A percentile compares a stretch with the other conserved stretches of the same genome.
Evolutionary conservation across 2,888 invertebrate species (phyloP).

Genomic region (Cerceris ruficornis): DNA sequence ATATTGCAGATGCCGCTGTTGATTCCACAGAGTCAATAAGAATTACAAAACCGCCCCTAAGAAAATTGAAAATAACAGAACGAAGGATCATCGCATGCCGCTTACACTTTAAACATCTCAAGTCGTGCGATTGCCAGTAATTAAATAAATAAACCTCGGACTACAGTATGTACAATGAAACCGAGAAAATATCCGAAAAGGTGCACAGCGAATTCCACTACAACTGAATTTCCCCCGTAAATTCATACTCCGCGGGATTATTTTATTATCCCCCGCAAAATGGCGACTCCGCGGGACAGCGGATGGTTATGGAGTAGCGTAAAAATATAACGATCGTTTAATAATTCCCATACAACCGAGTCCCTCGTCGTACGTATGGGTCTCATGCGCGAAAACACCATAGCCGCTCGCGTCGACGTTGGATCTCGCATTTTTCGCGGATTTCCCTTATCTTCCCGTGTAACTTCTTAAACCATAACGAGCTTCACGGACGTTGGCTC

Average conservation of each 20-base stretch:
- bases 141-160: too few species aligned
- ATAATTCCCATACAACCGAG: conserved; percentile 16
- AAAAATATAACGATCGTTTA: conserved; percentile 32
- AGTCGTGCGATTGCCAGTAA: too few species aligned
- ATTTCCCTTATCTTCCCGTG: conserved; percentile 26
- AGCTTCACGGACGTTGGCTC: conserved; percentile 49
- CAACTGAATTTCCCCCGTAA: conserved; percentile 7
- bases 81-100: neutral
- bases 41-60: too few species aligned
- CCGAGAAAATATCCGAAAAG: too few species aligned
- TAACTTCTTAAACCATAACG: conserved; percentile 43
- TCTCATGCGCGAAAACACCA: too few species aligned
- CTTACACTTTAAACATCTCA: neutral
- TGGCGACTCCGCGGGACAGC: neutral
- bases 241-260: conserved; percentile 1
- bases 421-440: conserved; percentile 36
- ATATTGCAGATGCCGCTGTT: too few species aligned
- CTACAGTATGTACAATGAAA: too few species aligned
- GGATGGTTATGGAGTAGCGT: conserved; percentile 4
- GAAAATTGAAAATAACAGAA: neutral
- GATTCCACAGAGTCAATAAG: too few species aligned
- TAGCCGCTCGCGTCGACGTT: neutral
- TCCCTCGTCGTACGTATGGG: conserved; percentile 2
- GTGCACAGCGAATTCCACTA: neutral
- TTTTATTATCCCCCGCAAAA: conserved; percentile 19